Percentiles rank a stretch among this genome's conserved stretches.
Conservation (phyloP, 2,888 invertebrate species). For the Rotaria sp. region DNA sequence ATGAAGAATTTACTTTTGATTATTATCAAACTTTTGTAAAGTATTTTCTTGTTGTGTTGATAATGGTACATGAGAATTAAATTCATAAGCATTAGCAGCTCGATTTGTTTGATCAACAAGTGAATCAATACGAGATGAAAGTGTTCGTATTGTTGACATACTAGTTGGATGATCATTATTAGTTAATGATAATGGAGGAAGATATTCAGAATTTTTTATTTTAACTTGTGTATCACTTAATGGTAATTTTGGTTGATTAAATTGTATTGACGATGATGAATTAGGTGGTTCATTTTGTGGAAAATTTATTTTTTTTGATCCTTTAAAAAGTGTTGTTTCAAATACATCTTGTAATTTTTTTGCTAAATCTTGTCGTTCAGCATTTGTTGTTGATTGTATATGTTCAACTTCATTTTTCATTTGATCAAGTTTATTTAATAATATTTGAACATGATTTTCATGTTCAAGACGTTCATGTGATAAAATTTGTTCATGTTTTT, state of each 20-base stretch:
- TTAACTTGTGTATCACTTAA: not conserved
- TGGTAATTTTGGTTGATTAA: not conserved
- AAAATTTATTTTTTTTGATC: not conserved
- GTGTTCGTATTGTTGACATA: not conserved
- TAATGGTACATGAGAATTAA: not conserved
- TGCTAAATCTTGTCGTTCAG: constrained; percentile 23
- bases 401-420: not conserved
- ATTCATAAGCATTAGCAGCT: not conserved
- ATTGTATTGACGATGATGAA: not conserved
- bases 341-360: constrained; percentile 24
- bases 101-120: constrained; percentile 20
- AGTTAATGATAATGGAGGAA: not conserved
- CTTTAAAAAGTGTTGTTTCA: not conserved
- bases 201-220: not conserved
- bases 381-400: not conserved
- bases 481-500: not conserved
- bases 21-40: not conserved
- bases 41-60: not conserved
- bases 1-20: not conserved
- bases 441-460: not conserved
- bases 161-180: not conserved
- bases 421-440: not conserved
- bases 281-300: not conserved
- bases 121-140: constrained; percentile 23
- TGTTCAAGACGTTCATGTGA: not conserved